Conservation (phyloP, 1,140 invertebrate species). For the Drosophila micromelanica region DNA sequence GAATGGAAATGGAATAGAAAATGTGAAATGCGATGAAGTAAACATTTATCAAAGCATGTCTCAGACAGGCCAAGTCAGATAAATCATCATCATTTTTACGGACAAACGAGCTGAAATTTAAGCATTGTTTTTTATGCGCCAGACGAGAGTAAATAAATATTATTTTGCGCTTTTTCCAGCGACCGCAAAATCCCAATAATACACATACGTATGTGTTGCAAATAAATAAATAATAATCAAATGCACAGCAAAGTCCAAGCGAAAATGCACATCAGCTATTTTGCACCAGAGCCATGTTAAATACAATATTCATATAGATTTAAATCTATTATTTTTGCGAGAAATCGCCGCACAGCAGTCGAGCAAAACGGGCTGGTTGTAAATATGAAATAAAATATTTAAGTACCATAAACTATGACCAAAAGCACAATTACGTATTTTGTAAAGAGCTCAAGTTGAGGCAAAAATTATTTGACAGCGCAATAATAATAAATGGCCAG, state of each 20-base stretch:
- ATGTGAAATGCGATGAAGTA: constrained; percentile 19
- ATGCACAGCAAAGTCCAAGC: constrained; percentile 17
- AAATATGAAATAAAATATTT: constrained; percentile 32
- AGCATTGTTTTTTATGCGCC: constrained; percentile 1
- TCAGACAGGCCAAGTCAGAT: constrained; percentile 27
- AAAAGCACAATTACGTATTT: not conserved
- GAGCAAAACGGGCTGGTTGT: constrained; percentile 17
- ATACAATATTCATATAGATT: constrained; percentile 2
- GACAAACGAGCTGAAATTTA: constrained; percentile 9
- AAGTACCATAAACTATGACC: not conserved
- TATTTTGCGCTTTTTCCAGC: constrained; percentile 10
- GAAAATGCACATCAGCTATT: constrained; percentile 48
- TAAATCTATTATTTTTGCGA: constrained; percentile 14
- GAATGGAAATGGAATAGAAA: constrained; percentile 12
- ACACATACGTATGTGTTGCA: constrained; percentile 5
- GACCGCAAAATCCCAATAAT: constrained; percentile 1
- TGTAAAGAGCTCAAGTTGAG: not conserved
- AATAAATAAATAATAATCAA: not conserved
- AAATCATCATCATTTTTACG: constrained; percentile 61
- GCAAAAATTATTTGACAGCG: not conserved
- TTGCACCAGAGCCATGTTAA: not conserved
- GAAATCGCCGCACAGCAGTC: constrained; percentile 4
- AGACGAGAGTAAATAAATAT: constrained; percentile 29
- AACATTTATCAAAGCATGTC: constrained; percentile 32
- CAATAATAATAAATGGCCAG: constrained; percentile 15